Evolutionary conservation across 2,888 invertebrate genomes (phyloP).

Genomic region (Ennomos erosarius): DNA sequence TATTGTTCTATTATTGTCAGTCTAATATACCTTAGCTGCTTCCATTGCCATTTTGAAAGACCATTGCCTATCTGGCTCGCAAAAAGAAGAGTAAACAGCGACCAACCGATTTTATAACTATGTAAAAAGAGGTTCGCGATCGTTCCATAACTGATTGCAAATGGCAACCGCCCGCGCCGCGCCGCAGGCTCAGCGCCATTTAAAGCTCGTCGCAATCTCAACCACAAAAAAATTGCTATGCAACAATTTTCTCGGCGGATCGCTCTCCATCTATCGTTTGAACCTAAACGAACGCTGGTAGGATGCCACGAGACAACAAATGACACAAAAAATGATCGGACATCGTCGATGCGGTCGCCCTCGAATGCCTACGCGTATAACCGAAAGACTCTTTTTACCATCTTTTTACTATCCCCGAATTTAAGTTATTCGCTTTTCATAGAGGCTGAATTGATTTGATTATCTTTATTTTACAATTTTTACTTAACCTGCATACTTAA

Average conservation of each 20-base stretch:
- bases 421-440: slow-evolving; percentile 31
- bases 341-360: slow-evolving; percentile 52
- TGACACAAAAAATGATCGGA: slow-evolving; percentile 41
- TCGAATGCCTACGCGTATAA: slow-evolving; percentile 68
- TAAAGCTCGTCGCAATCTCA: slow-evolving; percentile 80
- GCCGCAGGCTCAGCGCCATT: slow-evolving; percentile 79
- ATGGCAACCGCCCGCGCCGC: slow-evolving; percentile 82
- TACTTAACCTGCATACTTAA: slow-evolving; percentile 1
- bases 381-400: slow-evolving; percentile 56
- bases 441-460: slow-evolving; percentile 28
- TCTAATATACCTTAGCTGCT: slow-evolving; percentile 52
- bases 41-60: slow-evolving; percentile 61
- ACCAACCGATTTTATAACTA: slow-evolving; percentile 81
- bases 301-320: slow-evolving; percentile 60
- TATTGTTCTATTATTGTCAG: slow-evolving; percentile 33
- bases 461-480: too few species aligned
- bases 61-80: slow-evolving; percentile 62
- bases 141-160: slow-evolving; percentile 85
- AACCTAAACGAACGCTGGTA: slow-evolving; percentile 62
- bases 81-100: slow-evolving; percentile 73
- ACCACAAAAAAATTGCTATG: slow-evolving; percentile 76
- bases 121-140: slow-evolving; percentile 81
- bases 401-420: slow-evolving; percentile 50
- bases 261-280: slow-evolving; percentile 68
- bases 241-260: slow-evolving; percentile 70